phyloP scores from a whole-genome alignment of 1,140 invertebrate genomes.

The Drosophila lowei region DNA sequence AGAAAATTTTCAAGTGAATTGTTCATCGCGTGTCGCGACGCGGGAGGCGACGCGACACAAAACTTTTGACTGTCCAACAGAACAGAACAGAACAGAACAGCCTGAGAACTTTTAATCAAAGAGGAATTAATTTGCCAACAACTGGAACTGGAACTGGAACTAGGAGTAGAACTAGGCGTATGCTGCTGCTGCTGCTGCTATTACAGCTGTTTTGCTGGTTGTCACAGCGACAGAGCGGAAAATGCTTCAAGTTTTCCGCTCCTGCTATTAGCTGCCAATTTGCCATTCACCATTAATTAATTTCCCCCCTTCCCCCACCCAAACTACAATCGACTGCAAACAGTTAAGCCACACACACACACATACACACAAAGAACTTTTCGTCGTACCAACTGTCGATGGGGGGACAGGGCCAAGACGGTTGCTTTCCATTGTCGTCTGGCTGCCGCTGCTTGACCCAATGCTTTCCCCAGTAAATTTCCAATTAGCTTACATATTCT shows the following conservation, averaged over 20 bases:
- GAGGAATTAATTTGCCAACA: conserved; percentile 56
- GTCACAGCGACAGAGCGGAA: conserved; percentile 60
- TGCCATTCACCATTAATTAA: conserved; percentile 78
- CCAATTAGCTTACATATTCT: conserved; percentile 63
- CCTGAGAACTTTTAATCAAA: conserved; percentile 38
- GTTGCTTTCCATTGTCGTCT: conserved; percentile 41
- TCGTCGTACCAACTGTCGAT: conserved; percentile 37
- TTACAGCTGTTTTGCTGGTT: conserved; percentile 34
- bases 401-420: conserved; percentile 29
- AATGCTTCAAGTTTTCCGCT: conserved; percentile 58
- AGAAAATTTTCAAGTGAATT: conserved; percentile 43
- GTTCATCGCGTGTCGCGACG: conserved; percentile 31
- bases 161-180: neutral
- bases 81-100: conserved; percentile 16
- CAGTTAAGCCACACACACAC: conserved; percentile 37
- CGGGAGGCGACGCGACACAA: conserved; percentile 5
- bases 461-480: conserved; percentile 48
- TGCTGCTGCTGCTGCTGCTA: neutral
- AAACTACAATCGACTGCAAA: conserved; percentile 34
- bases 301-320: conserved; percentile 29
- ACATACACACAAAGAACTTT: conserved; percentile 36
- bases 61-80: conserved; percentile 14
- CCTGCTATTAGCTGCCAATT: conserved; percentile 76
- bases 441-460: conserved; percentile 22
- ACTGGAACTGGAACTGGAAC: conserved; percentile 4